A percentile compares a stretch with the other conserved stretches of the same genome.
phyloP scores from a whole-genome alignment of 2,888 invertebrate species.

The Phortica okadai region DNA sequence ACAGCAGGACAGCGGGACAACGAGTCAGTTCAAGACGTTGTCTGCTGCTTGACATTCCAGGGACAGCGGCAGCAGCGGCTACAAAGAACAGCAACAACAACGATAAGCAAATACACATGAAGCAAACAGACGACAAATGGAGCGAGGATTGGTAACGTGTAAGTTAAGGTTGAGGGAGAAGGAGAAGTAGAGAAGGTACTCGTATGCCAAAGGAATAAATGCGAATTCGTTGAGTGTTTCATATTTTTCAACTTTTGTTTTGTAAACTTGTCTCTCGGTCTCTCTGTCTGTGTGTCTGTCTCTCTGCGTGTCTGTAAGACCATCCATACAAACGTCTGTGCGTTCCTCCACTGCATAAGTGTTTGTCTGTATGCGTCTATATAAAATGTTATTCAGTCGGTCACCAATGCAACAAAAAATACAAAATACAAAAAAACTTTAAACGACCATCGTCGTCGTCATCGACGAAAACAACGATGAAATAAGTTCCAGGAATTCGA shows the following conservation, averaged over 20 bases:
- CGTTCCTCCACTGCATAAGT: too few relatives aligned
- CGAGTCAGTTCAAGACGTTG: background rate
- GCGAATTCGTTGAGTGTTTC: constrained; percentile 18
- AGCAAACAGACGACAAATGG: background rate
- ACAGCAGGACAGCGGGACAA: background rate
- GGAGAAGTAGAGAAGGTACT: background rate
- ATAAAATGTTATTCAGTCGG: constrained; percentile 49
- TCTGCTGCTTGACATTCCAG: constrained; percentile 12
- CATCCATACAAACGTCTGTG: background rate
- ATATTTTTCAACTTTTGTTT: constrained; percentile 16
- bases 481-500: constrained; percentile 69
- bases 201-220: background rate
- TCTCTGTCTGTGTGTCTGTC: constrained; percentile 16
- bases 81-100: background rate
- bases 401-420: constrained; percentile 40
- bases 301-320: background rate
- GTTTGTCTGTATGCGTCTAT: background rate
- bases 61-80: background rate
- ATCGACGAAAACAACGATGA: constrained; percentile 43
- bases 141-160: background rate
- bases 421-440: background rate
- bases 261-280: background rate
- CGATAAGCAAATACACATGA: background rate
- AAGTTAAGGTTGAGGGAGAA: background rate
- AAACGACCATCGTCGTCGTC: constrained; percentile 27